Base-by-base conservation (phyloP, 2,797 vertebrate species). In the Perodicticus potto region DNA sequence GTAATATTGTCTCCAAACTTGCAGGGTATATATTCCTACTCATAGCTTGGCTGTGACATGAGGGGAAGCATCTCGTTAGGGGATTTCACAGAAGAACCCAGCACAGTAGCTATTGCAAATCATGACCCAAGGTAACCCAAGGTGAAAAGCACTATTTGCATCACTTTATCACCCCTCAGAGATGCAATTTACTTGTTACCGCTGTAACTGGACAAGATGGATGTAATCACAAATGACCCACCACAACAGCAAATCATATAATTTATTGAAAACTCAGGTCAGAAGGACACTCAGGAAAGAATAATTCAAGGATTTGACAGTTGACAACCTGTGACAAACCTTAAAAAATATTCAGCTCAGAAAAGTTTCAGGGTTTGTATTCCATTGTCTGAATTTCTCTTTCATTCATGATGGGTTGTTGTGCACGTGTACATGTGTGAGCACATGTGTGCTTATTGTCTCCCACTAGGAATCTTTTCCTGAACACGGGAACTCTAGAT, bases 151-250 rank as follows among this genome's bases (percentile, higher is more conserved):
- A 25, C 96, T 82, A 97, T 97, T 97, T 98, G 93, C 97, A 97
- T 97, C 95, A 49, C 70, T 95, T 98, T 98, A 96, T 98, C 97
- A 96, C 91, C 89, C 91, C 86, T 97, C 65, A 76, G 90, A 98
- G 97, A 97, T 86, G 84, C 94, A 97, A 97, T 97, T 98, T 98
- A 95, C 72, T 92, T 12, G 10, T 97, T 97, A 96, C 85, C 96
- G 45, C 93, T 96, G 5, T 90, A 97, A 96, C 78, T 69, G 49
- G 94, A 96, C 77, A 95, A 91, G 95, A 98, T 12, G 94, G 88
- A 98, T 98, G 55, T 84, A 97, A 97, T 98, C 87, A 96, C 83
- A 97, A 97, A 97, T 95, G 95, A 98, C 96, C 96, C 94, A 89
- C 87, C 92, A 97, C 92, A 97, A 96, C 77, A 94, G 59, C 82